Conservation (phyloP, 30 jellyfish, hydroid and myxozoan species). For the Hydra vulgaris region DNA sequence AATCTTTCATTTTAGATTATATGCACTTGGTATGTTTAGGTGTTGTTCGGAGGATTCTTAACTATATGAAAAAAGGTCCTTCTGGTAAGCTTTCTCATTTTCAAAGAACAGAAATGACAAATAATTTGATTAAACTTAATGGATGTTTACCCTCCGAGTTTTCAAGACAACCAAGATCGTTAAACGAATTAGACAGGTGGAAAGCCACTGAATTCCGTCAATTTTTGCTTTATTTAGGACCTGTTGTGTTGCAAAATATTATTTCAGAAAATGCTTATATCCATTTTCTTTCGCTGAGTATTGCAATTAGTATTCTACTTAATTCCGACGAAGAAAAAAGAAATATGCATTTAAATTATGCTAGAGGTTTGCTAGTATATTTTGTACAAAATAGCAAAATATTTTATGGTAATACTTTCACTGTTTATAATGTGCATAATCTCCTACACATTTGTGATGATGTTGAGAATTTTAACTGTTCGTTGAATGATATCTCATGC, state of each 20-base stretch:
- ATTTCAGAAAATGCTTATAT: slow-evolving; percentile 7
- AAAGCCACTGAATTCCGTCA: slow-evolving; percentile 53
- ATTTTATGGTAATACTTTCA: slow-evolving; percentile 26
- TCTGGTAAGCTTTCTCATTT: slow-evolving; percentile 21
- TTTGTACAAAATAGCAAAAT: not conserved
- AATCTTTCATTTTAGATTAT: slow-evolving; percentile 11
- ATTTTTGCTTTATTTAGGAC: slow-evolving; percentile 44
- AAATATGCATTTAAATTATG: not conserved
- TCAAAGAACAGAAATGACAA: slow-evolving; percentile 23
- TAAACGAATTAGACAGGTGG: slow-evolving; percentile 35
- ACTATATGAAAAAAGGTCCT: slow-evolving; percentile 8
- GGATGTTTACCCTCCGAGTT: slow-evolving; percentile 29
- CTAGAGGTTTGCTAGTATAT: not conserved
- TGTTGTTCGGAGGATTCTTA: slow-evolving; percentile 20
- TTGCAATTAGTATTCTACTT: slow-evolving; percentile 20
- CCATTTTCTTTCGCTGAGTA: slow-evolving; percentile 30
- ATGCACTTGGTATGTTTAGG: slow-evolving; percentile 30
- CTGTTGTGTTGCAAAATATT: slow-evolving; percentile 26
- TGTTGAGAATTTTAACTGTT: slow-evolving; percentile 23
- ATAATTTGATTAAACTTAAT: slow-evolving; percentile 4
- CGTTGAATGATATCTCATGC: slow-evolving; percentile 38
- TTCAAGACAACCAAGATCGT: slow-evolving; percentile 42
- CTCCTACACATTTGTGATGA: slow-evolving; percentile 34
- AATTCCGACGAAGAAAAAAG: not conserved
- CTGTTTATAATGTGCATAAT: slow-evolving; percentile 44